Evolutionary conservation across 2,113 vertebrate genomes (phyloP), one percentile per base, ranked within the genome.

Genomic region (Zeus faber): DNA sequence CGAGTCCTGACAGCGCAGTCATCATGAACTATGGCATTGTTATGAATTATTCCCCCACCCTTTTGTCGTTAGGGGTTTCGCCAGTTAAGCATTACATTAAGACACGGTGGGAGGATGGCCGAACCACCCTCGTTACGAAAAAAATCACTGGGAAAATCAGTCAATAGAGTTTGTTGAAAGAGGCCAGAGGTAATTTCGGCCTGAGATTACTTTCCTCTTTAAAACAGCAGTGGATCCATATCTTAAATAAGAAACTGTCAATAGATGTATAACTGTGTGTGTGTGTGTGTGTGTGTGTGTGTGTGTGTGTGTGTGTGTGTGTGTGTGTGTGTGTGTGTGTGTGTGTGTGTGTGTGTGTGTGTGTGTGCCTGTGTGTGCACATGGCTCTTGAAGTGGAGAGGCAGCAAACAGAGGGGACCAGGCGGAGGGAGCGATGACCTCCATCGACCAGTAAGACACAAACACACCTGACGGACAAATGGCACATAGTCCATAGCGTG

Each of bases 381-480:
- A 1, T 57, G 54, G 25, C 9, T 47, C 41, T 44, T 16, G 61
- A 58, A 18, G 55, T 39, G 21, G 50, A 62, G 31, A 54, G 8
- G n/a, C 45, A 58, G 45, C 21, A 21, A 13, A 27, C 45, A 18
- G n/a, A 23, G 27, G 39, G 29, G 46, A 41, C 24, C 13, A 52
- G 44, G 35, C 26, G 14, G 51, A 53, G 22, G 20, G 27, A 35
- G 55, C 14, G 7, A 58, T 21, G 27, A 46, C 27, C 43, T 47
- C 29, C 26, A 47, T 45, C 13, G 56, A 39, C 45, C 33, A 48
- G 41, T 46, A 37, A 33, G 13, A 3, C 31, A 2, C 31, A 33
- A 8, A 33, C 31, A 3, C 29, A 33, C 29, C 27, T 29, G 27
- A 29, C n/a, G 27, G 9, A 29, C 4, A 29, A 29, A 29, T 29